Base-by-base conservation (phyloP, 2,113 vertebrate genomes). In the Tetraodon nigroviridis region DNA sequence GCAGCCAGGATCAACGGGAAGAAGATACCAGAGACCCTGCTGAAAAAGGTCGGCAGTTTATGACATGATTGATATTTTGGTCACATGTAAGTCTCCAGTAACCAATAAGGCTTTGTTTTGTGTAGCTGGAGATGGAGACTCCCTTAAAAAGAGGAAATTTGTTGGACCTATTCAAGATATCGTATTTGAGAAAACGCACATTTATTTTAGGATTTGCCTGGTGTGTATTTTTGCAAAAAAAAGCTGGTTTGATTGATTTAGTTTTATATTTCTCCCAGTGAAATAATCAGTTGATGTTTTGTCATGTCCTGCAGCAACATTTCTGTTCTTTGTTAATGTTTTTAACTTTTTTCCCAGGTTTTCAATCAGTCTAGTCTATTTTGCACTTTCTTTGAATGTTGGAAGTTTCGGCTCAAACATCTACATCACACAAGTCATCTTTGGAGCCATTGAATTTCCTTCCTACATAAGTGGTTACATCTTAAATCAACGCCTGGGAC, bases 371-470 rank as follows among this genome's bases (percentile, higher is more conserved):
- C n/a, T n/a, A n/a, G n/a, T n/a, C n/a, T n/a, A 94, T 80, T 98
- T 91, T 0, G 94, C 94, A 7, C 75, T 98, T 60, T 88, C 92
- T 58, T 75, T 97, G 56, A 93, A 93, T 0, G 92, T 96, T 40
- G 92, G 92, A 0, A 92, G 78, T 60, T 98, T 98, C n/a, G 95
- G 95, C n/a, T 61, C 95, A 85, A 83, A 97, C 79, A 92, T 96
- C 86, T 95, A 96, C 83, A 84, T 98, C 71, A 97, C 95, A 0
- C 94, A 98, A 81, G 86, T 96, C 4, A 84, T 95, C 4, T 98
- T 98, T 12, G 93, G 92, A 29, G n/a, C 85, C 0, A 92, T 89
- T 3, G 94, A 97, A 71, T 37, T 95, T 11, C 92, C 91, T 0
- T 91, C 90, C 5, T 90, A 92, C 4, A 2, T 87, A 17, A 66